Evolutionary conservation across 2,113 vertebrate genomes (phyloP).

Genomic region (Ailuropoda melanoleuca): DNA sequence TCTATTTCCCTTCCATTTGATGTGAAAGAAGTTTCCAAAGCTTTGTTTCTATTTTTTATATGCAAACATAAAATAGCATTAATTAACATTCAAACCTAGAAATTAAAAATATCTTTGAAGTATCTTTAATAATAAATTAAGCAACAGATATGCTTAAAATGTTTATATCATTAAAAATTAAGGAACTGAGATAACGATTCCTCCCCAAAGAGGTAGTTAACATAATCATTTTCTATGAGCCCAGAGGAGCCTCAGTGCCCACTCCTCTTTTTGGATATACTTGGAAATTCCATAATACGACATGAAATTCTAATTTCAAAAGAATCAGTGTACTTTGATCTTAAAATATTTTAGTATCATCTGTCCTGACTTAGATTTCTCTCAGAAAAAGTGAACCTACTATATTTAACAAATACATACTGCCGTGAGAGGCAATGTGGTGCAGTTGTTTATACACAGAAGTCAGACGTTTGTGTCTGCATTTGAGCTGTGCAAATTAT

Average conservation of each 20-base stretch:
- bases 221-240: not conserved
- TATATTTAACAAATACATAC: not conserved
- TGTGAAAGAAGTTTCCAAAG: not conserved
- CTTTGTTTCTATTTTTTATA: not conserved
- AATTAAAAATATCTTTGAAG: not conserved
- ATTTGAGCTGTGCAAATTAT: not conserved
- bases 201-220: not conserved
- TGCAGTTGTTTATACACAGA: not conserved
- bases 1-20: not conserved
- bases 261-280: not conserved
- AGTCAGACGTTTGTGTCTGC: not conserved
- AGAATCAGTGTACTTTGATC: not conserved
- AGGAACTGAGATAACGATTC: not conserved
- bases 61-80: not conserved
- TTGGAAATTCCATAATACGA: not conserved
- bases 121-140: not conserved
- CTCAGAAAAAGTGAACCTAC: not conserved
- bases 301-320: not conserved
- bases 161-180: not conserved
- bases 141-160: not conserved
- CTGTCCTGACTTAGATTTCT: not conserved
- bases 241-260: accelerated
- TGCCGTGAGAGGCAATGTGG: not conserved
- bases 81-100: not conserved
- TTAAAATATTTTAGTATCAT: not conserved